Evolutionary conservation across 2,888 invertebrate genomes (phyloP).

Genomic region (Petrolisthes manimaculis): DNA sequence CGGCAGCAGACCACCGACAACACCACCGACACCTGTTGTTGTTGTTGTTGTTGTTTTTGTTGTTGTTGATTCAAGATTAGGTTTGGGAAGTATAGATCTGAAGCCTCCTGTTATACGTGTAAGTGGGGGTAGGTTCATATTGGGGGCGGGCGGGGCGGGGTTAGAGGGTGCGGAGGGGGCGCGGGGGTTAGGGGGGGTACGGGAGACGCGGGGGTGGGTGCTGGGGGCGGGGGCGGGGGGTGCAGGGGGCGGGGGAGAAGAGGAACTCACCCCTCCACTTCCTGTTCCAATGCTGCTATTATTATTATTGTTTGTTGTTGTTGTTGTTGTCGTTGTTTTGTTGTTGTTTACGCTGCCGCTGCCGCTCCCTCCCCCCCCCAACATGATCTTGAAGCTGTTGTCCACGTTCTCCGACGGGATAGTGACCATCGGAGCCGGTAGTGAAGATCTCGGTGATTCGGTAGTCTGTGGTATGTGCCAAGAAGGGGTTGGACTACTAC

Average conservation of each 20-base stretch:
- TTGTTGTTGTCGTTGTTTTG: too few relatives aligned
- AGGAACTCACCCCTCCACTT: slow-evolving; percentile 57
- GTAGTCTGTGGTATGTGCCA: slow-evolving; percentile 65
- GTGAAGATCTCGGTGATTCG: slow-evolving; percentile 42
- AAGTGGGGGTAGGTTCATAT: slow-evolving; percentile 52
- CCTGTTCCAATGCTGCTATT: slow-evolving; percentile 26
- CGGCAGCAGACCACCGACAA: too few relatives aligned
- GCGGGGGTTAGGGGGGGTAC: slow-evolving; percentile 7
- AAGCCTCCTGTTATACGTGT: slow-evolving; percentile 55
- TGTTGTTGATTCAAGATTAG: background rate
- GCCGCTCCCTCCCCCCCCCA: slow-evolving; percentile 11
- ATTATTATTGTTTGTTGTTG: too few relatives aligned
- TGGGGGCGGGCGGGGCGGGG: slow-evolving; percentile 4
- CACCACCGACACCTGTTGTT: too few relatives aligned
- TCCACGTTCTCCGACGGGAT: slow-evolving; percentile 59
- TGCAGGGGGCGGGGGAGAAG: slow-evolving; percentile 22
- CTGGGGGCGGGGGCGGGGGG: slow-evolving; percentile 13
- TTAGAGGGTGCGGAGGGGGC: slow-evolving; percentile 20
- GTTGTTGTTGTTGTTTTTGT: too few relatives aligned
- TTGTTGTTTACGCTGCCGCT: too few relatives aligned
- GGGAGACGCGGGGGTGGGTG: slow-evolving; percentile 23
- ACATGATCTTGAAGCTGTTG: slow-evolving; percentile 65
- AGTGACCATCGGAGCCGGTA: slow-evolving; percentile 55
- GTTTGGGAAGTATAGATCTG: slow-evolving; percentile 62
- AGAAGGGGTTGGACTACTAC: slow-evolving; percentile 60